Percentiles rank a stretch among this genome's conserved stretches.
These are phyloP conservation scores for Merodon equestris DNA, from an alignment of 2,888 invertebrate genomes.

Conservation along the genomic window DNA sequence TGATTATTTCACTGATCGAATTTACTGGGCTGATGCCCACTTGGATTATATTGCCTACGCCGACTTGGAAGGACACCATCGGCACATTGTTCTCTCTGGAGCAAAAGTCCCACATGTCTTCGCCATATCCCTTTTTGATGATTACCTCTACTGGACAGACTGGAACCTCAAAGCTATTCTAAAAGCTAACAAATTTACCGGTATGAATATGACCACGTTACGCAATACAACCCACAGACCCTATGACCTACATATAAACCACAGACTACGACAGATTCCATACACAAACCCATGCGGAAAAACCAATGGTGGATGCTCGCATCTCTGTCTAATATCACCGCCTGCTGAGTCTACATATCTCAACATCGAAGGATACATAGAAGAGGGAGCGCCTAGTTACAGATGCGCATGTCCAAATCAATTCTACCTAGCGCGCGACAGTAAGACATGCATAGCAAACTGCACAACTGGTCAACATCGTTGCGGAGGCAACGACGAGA, in stretches of 20 bases:
- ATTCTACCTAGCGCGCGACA: conserved; percentile 89
- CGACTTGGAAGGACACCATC: conserved; percentile 93
- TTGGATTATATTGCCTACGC: conserved; percentile 97
- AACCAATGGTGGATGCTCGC: conserved; percentile 97
- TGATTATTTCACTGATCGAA: conserved; percentile 95
- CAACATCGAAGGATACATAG: conserved; percentile 88
- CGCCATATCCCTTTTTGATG: conserved; percentile 95
- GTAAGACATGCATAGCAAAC: conserved; percentile 94
- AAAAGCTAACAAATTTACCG: conserved; percentile 94
- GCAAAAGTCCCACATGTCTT: conserved; percentile 95
- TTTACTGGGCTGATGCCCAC: conserved; percentile 99
- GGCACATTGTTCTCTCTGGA: conserved; percentile 90
- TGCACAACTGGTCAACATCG: conserved; percentile 87
- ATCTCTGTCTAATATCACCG: conserved; percentile 94
- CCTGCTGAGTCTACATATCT: conserved; percentile 87
- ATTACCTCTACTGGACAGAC: conserved; percentile 97
- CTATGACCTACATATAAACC: conserved; percentile 95
- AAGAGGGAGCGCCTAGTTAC: conserved; percentile 88
- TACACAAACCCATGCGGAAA: conserved; percentile 94
- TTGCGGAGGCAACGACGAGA: conserved; percentile 83
- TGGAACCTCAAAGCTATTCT: conserved; percentile 97
- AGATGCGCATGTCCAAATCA: conserved; percentile 98
- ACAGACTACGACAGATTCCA: conserved; percentile 91
- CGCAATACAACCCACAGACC: conserved; percentile 96
- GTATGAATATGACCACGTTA: conserved; percentile 85